These are phyloP conservation scores for Oopsacas minuta DNA, from an alignment of 37 sponge, comb jelly and placozoan genomes.

Conservation along the genomic window DNA sequence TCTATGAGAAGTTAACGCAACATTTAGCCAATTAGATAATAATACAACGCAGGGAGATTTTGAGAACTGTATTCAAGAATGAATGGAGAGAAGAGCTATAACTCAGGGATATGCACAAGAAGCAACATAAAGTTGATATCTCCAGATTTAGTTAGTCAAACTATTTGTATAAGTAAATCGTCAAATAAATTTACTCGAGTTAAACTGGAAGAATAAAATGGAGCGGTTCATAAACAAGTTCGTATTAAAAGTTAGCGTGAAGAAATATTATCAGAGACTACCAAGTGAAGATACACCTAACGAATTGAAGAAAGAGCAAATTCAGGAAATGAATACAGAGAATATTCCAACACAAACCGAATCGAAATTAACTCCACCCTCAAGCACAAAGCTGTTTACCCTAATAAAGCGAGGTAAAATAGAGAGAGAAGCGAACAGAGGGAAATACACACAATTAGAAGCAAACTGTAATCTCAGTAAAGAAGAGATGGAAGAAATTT, in stretches of 20 bases:
- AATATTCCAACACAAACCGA: neutral
- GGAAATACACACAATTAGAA: neutral
- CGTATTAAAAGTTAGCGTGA: neutral
- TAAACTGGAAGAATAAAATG: neutral
- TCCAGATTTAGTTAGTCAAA: too few species aligned
- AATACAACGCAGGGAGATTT: neutral
- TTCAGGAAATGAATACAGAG: neutral
- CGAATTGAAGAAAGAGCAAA: neutral
- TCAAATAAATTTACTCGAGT: too few species aligned
- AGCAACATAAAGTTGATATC: too few species aligned
- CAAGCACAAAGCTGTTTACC: neutral
- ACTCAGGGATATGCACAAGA: neutral
- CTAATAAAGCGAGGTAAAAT: neutral
- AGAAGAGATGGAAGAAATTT: neutral
- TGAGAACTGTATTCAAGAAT: neutral
- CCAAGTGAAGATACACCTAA: neutral
- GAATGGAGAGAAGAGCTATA: neutral
- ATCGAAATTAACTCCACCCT: neutral
- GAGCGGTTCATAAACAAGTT: neutral
- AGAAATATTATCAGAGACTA: neutral
- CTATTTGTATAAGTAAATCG: neutral
- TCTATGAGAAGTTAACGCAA: too few species aligned
- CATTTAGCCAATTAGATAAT: too few species aligned
- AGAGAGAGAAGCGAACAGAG: neutral
- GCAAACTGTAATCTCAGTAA: neutral